A percentile compares a stretch with the other conserved stretches of the same genome.
These are phyloP conservation scores for Drosophila takahashii DNA, from an alignment of 1,140 invertebrate genomes.

Conservation along the genomic window DNA sequence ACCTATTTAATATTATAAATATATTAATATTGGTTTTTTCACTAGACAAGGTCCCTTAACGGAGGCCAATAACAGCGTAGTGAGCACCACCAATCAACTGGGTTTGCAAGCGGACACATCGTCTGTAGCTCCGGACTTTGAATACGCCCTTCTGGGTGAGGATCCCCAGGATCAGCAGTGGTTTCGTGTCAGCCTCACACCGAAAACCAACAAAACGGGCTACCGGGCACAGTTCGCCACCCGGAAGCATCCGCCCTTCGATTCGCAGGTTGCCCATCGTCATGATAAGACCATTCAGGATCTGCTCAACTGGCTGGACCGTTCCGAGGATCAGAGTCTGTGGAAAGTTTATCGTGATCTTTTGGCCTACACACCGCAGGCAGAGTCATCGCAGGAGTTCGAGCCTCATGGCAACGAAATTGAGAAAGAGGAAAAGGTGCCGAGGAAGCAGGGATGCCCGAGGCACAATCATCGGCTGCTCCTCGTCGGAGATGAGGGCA, in stretches of 20 bases:
- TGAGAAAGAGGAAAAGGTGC: slow-evolving; percentile 10
- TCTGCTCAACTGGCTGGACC: slow-evolving; percentile 56
- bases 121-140: slow-evolving; percentile 36
- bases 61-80: slow-evolving; percentile 4
- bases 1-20: background rate
- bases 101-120: background rate
- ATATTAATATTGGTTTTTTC: background rate
- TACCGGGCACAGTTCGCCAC: slow-evolving; percentile 61
- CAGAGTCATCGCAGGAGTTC: slow-evolving; percentile 8
- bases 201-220: slow-evolving; percentile 35
- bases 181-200: slow-evolving; percentile 63
- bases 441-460: background rate
- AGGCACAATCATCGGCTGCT: slow-evolving; percentile 14
- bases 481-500: slow-evolving; percentile 25
- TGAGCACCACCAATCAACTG: background rate
- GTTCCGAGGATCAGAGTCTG: slow-evolving; percentile 58
- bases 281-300: slow-evolving; percentile 66
- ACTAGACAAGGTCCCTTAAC: slow-evolving; percentile 23
- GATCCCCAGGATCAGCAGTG: slow-evolving; percentile 68
- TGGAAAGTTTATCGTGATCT: slow-evolving; percentile 55
- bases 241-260: slow-evolving; percentile 51
- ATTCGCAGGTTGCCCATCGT: slow-evolving; percentile 54
- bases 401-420: slow-evolving; percentile 16
- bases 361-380: slow-evolving; percentile 22
- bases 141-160: slow-evolving; percentile 60